Evolutionary conservation across 2,113 vertebrate genomes (phyloP).

Genomic region (Gobiocypris rarus): DNA sequence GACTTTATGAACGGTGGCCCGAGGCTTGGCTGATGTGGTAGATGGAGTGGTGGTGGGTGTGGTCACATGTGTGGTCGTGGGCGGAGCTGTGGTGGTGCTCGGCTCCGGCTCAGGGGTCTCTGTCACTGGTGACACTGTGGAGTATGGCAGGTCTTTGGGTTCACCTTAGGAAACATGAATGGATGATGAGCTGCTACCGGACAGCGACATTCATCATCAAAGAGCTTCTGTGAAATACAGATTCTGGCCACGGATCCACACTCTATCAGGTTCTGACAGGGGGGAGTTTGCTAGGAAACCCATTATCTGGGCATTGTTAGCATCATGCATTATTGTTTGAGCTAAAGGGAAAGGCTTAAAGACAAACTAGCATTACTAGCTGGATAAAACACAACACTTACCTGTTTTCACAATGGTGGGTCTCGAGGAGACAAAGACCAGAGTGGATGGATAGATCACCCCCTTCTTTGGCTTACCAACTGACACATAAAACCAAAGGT

Average conservation of each 20-base stretch:
- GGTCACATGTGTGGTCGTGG: conserved; percentile 51
- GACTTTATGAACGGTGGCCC: conserved; percentile 74
- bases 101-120: conserved; percentile 61
- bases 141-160: conserved; percentile 54
- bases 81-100: conserved; percentile 52
- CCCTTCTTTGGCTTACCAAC: conserved; percentile 92
- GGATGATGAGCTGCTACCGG: conserved; percentile 29
- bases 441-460: conserved; percentile 86
- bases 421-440: conserved; percentile 85
- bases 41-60: conserved; percentile 57
- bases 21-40: conserved; percentile 70
- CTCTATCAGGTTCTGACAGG: not conserved
- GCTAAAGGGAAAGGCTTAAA: not conserved
- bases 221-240: not conserved
- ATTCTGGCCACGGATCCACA: not conserved
- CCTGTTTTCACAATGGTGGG: conserved; percentile 81
- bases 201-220: conserved; percentile 14
- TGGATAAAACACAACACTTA: conserved; percentile 71
- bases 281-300: no score
- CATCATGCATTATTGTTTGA: not conserved
- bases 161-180: conserved; percentile 67
- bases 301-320: not conserved
- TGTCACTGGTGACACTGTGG: conserved; percentile 50
- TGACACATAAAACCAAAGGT: conserved; percentile 65
- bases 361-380: not conserved